Conservation (phyloP, 1,140 invertebrate genomes). For the Saccostrea echinata region DNA sequence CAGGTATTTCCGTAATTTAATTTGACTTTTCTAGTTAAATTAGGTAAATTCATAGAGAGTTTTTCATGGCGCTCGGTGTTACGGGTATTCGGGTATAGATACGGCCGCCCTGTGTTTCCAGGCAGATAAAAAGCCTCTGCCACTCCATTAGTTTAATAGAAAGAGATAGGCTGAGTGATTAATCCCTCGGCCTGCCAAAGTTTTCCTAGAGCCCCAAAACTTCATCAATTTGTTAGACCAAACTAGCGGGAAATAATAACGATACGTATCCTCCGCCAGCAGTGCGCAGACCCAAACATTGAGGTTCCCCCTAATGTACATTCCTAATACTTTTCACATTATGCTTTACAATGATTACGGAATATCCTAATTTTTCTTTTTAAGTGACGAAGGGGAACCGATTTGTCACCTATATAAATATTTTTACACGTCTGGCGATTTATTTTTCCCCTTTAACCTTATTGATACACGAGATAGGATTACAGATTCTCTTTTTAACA, state of each 20-base stretch:
- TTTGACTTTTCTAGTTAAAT: slow-evolving; percentile 8
- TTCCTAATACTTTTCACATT: slow-evolving; percentile 18
- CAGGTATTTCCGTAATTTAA: slow-evolving; percentile 25
- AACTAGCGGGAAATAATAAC: slow-evolving; percentile 38
- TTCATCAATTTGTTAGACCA: slow-evolving; percentile 43
- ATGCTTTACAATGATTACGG: background rate
- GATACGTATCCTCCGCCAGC: background rate
- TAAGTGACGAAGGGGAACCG: slow-evolving; percentile 34
- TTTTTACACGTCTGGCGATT: slow-evolving; percentile 41
- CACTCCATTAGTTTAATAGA: slow-evolving; percentile 29
- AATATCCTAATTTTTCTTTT: slow-evolving; percentile 29
- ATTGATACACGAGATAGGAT: slow-evolving; percentile 23
- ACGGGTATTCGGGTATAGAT: slow-evolving; percentile 27
- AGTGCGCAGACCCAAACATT: background rate
- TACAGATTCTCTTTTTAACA: slow-evolving; percentile 24
- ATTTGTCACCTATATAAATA: slow-evolving; percentile 49
- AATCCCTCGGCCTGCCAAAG: slow-evolving; percentile 39
- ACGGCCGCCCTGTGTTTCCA: slow-evolving; percentile 16
- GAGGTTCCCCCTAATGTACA: slow-evolving; percentile 20
- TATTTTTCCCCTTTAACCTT: slow-evolving; percentile 21
- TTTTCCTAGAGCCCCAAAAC: slow-evolving; percentile 44
- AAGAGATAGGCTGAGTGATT: slow-evolving; percentile 39
- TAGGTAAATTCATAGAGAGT: background rate
- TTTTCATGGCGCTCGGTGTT: background rate
- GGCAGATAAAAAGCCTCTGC: slow-evolving; percentile 25